Percentiles rank a stretch among this genome's conserved stretches.
phyloP scores from a whole-genome alignment of 2,888 invertebrate genomes.

The Glyphotaelius pellucidus region DNA sequence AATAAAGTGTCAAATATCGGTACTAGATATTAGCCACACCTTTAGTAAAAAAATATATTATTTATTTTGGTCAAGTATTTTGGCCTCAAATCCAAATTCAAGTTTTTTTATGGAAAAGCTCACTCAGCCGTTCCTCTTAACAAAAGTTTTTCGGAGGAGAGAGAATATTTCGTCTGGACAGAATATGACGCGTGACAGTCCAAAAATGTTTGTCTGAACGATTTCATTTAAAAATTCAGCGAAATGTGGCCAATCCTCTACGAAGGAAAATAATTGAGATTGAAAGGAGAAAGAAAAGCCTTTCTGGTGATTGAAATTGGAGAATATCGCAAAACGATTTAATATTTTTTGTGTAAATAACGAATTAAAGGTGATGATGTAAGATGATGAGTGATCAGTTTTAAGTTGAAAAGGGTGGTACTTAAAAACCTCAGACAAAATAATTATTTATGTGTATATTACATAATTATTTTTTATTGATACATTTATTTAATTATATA shows the following conservation, averaged over 20 bases:
- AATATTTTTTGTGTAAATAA: not conserved
- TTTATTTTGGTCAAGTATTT: too few relatives aligned
- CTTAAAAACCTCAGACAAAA: too few relatives aligned
- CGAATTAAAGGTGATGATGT: not conserved
- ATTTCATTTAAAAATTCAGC: slow-evolving; percentile 25
- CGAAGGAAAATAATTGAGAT: not conserved
- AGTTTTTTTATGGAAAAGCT: too few relatives aligned
- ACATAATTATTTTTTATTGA: too few relatives aligned
- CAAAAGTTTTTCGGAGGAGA: not conserved
- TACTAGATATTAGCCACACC: too few relatives aligned
- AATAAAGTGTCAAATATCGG: too few relatives aligned
- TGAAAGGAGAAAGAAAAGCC: not conserved
- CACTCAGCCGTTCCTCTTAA: not conserved
- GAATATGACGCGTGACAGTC: slow-evolving; percentile 12
- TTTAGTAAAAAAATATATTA: too few relatives aligned
- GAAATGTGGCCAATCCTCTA: not conserved
- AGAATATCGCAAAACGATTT: not conserved
- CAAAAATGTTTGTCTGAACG: slow-evolving; percentile 1
- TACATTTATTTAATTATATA: too few relatives aligned
- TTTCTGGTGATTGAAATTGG: not conserved
- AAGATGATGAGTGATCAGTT: too few relatives aligned
- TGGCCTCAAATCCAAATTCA: too few relatives aligned
- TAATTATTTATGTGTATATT: too few relatives aligned
- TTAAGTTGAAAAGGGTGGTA: too few relatives aligned
- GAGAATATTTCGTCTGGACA: not conserved